Evolutionary conservation across 1,140 invertebrate genomes (phyloP).

Genomic region (Diorhabda elongata): DNA sequence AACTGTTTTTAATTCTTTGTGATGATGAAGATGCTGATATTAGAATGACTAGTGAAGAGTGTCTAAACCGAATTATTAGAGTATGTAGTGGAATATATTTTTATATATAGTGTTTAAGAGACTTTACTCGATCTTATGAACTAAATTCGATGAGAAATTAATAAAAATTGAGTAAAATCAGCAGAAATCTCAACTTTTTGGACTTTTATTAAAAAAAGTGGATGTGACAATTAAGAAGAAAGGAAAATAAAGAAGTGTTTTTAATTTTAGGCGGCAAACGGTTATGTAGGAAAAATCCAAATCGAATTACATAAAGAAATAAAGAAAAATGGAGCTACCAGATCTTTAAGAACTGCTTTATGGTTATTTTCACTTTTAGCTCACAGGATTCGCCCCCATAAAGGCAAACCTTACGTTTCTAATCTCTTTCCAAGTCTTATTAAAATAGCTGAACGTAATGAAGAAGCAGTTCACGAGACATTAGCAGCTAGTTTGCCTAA

Average conservation of each 20-base stretch:
- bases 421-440: conserved; percentile 69
- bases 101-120: neutral
- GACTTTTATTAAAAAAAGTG: too few relatives aligned
- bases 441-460: conserved; percentile 61
- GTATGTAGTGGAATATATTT: conserved; percentile 47
- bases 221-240: too few relatives aligned
- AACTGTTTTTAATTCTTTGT: conserved; percentile 67
- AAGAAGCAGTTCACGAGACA: conserved; percentile 73
- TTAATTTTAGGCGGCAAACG: conserved; percentile 42
- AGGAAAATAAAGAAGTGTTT: too few relatives aligned
- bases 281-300: conserved; percentile 66
- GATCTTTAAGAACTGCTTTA: conserved; percentile 67
- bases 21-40: conserved; percentile 75
- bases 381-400: conserved; percentile 64
- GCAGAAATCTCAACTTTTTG: too few relatives aligned
- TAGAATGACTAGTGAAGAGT: conserved; percentile 74
- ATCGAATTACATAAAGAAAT: conserved; percentile 77
- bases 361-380: conserved; percentile 72
- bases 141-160: too few relatives aligned
- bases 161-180: too few relatives aligned
- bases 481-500: conserved; percentile 62
- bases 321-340: conserved; percentile 68
- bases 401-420: conserved; percentile 71
- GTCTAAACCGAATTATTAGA: conserved; percentile 73
- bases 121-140: neutral